phyloP scores from a whole-genome alignment of 2,888 invertebrate species.

The Netelia virgata region DNA sequence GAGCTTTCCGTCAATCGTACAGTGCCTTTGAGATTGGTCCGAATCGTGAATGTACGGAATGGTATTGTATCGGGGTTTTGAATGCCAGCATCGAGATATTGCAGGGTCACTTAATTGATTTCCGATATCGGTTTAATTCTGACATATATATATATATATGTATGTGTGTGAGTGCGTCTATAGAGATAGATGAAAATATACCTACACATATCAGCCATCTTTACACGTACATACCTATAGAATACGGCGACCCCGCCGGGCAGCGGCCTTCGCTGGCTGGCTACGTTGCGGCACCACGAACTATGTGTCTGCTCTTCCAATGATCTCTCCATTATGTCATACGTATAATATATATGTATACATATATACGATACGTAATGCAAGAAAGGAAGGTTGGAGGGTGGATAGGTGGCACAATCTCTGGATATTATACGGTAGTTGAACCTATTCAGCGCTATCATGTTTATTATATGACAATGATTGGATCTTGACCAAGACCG shows the following conservation, averaged over 20 bases:
- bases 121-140: constrained; percentile 75
- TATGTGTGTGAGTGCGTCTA: too few relatives aligned
- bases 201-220: constrained; percentile 12
- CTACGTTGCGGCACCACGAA: constrained; percentile 63
- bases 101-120: constrained; percentile 78
- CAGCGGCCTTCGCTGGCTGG: constrained; percentile 71
- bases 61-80: constrained; percentile 59
- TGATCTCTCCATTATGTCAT: constrained; percentile 50
- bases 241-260: constrained; percentile 54
- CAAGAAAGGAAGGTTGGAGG: not conserved
- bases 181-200: not conserved
- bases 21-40: constrained; percentile 50
- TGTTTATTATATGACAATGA: constrained; percentile 69
- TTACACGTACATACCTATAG: not conserved
- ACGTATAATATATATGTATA: not conserved
- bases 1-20: constrained; percentile 13
- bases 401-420: constrained; percentile 40
- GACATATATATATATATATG: constrained; percentile 25
- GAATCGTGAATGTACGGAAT: constrained; percentile 55
- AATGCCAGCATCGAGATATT: constrained; percentile 69
- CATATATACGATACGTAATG: not conserved
- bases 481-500: constrained; percentile 54
- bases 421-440: constrained; percentile 59
- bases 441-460: constrained; percentile 68
- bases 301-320: constrained; percentile 68